These are phyloP conservation scores for Anser brachyrhynchus DNA, from an alignment of 2,113 vertebrate species.

Conservation along the genomic window DNA sequence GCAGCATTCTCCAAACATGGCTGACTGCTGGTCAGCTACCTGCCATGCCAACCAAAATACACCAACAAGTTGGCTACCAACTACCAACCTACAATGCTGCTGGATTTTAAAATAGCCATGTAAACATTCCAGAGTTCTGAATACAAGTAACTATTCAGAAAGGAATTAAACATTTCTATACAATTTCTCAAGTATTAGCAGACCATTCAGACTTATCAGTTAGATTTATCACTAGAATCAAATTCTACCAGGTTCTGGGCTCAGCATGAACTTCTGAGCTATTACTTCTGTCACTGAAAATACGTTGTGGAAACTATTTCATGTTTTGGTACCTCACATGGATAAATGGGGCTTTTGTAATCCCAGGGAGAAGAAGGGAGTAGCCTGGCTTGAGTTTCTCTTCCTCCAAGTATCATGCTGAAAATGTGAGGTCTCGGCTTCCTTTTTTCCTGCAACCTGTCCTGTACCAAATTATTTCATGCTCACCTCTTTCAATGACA, in stretches of 20 bases:
- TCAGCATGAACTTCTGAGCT: fast-evolving
- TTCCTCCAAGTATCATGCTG: neutral
- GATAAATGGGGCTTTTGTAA: neutral
- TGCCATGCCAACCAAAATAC: slow-evolving; percentile 14
- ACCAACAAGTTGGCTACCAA: neutral
- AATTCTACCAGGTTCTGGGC: neutral
- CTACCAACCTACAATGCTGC: no score
- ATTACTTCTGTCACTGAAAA: neutral
- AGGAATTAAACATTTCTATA: neutral
- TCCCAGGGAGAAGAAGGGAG: neutral
- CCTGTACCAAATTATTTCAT: neutral
- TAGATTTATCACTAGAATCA: neutral
- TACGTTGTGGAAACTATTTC: neutral
- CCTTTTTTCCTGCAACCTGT: neutral
- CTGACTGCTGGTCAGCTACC: slow-evolving; percentile 97
- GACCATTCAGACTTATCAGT: neutral
- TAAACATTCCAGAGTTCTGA: neutral
- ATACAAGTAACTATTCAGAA: neutral
- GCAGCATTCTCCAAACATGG: slow-evolving; percentile 98
- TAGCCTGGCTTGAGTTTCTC: neutral
- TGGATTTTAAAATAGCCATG: neutral
- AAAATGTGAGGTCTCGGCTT: neutral
- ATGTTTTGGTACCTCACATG: neutral
- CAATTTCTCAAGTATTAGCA: neutral
- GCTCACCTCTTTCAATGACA: neutral